These are phyloP conservation scores for Spodoptera picta DNA, from an alignment of 2,888 invertebrate genomes.

Conservation along the genomic window DNA sequence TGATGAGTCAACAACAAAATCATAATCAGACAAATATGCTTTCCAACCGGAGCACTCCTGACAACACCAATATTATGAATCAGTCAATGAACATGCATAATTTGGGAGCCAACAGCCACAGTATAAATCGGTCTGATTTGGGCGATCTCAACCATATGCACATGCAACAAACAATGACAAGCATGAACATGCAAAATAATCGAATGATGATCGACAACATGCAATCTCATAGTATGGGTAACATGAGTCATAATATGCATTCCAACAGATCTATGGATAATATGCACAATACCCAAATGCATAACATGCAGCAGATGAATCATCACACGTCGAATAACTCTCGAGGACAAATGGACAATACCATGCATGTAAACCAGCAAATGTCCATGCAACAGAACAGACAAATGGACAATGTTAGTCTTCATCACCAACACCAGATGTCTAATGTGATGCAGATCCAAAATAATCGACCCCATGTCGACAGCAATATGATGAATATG, in stretches of 20 bases:
- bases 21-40: constrained; percentile 77
- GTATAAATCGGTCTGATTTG: constrained; percentile 76
- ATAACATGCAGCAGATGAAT: constrained; percentile 83
- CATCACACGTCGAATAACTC: constrained; percentile 77
- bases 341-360: constrained; percentile 78
- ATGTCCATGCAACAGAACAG: constrained; percentile 81
- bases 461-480: constrained; percentile 79
- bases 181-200: constrained; percentile 82
- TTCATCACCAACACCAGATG: constrained; percentile 85
- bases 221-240: constrained; percentile 79
- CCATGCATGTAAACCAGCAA: constrained; percentile 82
- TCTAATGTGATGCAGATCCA: constrained; percentile 84
- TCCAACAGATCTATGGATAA: constrained; percentile 80
- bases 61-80: constrained; percentile 76
- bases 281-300: constrained; percentile 81
- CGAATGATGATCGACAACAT: constrained; percentile 84
- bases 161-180: constrained; percentile 79
- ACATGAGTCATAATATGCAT: constrained; percentile 80
- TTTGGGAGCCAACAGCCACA: constrained; percentile 75
- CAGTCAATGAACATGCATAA: constrained; percentile 83
- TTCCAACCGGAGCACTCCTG: constrained; percentile 78
- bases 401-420: constrained; percentile 77
- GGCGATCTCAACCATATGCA: constrained; percentile 83
- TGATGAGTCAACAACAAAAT: constrained; percentile 72
- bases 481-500: constrained; percentile 80